These are phyloP conservation scores for Todus mexicanus DNA, from an alignment of 2,797 vertebrate genomes.

Conservation along the genomic window DNA sequence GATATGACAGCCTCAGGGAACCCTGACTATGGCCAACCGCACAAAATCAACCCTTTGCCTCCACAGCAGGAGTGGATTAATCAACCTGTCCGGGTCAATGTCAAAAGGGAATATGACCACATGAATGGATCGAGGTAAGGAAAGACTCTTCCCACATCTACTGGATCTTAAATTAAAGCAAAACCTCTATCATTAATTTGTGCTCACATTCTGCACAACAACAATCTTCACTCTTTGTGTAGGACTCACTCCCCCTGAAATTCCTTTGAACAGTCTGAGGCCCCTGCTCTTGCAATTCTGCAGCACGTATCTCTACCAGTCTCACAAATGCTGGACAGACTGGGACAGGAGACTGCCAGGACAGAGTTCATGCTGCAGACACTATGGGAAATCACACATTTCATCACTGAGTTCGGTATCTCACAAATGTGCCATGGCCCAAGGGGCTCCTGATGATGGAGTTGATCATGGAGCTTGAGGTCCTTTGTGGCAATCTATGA, in stretches of 20 bases:
- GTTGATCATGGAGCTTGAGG: neutral
- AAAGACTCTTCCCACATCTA: neutral
- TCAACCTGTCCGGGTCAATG: constrained; percentile 90
- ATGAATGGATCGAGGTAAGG: constrained; percentile 96
- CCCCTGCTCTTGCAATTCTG: neutral
- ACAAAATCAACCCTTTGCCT: constrained; percentile 96
- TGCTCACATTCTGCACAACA: neutral
- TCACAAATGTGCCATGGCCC: neutral
- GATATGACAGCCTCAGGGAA: constrained; percentile 99
- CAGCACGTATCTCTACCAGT: neutral
- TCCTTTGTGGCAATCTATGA: neutral
- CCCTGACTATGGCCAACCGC: constrained; percentile 94
- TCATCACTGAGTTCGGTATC: neutral
- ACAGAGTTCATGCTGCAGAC: neutral
- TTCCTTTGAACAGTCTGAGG: neutral
- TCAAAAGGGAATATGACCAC: constrained; percentile 98
- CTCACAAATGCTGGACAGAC: neutral
- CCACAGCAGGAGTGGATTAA: constrained; percentile 98
- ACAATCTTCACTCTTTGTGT: neutral
- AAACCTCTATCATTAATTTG: rapidly evolving
- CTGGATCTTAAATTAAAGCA: neutral
- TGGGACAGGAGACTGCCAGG: neutral
- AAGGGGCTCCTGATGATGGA: neutral
- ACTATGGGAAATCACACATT: neutral
- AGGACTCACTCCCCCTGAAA: neutral